Base-by-base conservation (phyloP, 2,797 vertebrate species). In the Spinus pinus region DNA sequence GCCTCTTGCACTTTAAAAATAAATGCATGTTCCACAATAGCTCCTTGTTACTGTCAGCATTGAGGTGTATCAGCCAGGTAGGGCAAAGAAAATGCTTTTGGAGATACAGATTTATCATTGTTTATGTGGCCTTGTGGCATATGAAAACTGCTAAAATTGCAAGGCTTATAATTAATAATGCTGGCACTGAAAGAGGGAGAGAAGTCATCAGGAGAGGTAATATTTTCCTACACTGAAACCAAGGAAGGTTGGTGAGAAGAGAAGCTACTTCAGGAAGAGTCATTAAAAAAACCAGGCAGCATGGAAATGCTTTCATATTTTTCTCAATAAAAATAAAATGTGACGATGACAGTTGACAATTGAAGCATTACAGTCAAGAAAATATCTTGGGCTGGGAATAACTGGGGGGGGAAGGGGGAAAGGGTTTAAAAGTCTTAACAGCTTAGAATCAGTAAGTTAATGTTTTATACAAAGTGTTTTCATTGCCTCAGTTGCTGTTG, bases 361-460 rank as follows among this genome's bases (percentile, higher is more conserved):
- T 67, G 56, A 77, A n/a, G 18, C 12, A 14, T 51, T 73, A 46
- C 18, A 80, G 13, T 53, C 15, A 87, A 66, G 54, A 62, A 50
- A 72, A 81, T 16, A 1, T 20, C 23, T 62, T 77, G 23, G 39
- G 37, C 14, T 3, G 28, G 21, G n/a, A 44, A 21, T 61, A 42
- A 23, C 5, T 41, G 1, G 12, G 39, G 1, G 3, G 10, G 27
- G 3, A 6, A 2, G 12, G 3, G 17, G 6, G 1, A 24, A 35
- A n/a, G 8, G 30, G 10, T 72, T 67, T 69, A 31, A 22, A 69
- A 70, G 22, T 39, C 39, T 24, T 77, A 58, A 47, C 3, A 56
- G 14, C 28, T 80, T 49, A 44, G 10, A 81, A 78, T 67, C 19
- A 54, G 5, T 47, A 84, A 69, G 9, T 35, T 75, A 64, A 31